Evolutionary conservation across 2,888 invertebrate genomes (phyloP), one percentile per base, ranked within the genome.

Genomic region (Catocala fraxini): DNA sequence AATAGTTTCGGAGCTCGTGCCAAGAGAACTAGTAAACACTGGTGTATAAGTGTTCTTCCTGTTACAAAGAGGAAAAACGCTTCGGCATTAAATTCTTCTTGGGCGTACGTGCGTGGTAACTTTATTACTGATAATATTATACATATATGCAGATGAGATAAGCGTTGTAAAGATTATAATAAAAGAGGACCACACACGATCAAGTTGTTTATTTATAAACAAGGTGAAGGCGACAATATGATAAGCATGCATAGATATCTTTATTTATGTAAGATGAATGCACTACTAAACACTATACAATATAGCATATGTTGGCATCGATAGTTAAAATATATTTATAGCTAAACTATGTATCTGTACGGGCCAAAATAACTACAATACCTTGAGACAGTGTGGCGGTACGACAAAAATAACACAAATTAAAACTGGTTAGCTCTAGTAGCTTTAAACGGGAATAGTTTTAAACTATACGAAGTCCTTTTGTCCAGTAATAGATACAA

Each of bases 11-110:
- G 72, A 77, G 81, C 73, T 68, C 76, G 83, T 88, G 91, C 88
- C 87, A 88, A 88, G 85, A 86, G 74, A 85, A 82, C 79, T 72
- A 75, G 84, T 89, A 90, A 91, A 91, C 87, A 89, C 80, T 67
- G 65, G 70, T 81, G 75, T 76, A 75, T 82, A 65, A 77, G 80
- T 77, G 80, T 73, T 77, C 74, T 89, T 91, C 89, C 89, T 86
- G 86, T 75, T 69, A 79, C 84, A 51, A n/a, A 71, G 76, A 79
- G 71, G 70, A 82, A 84, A 84, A 79, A 85, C 72, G 84, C 84
- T 86, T 87, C 86, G 83, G 84, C 81, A 77, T 83, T 82, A 79
- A 65, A 79, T 64, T 73, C 62, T 77, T 72, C 77, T 78, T 70
- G 1, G 15, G 68, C 76, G 75, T 71, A 70, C 78, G 69, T 77